Percentiles rank a stretch among this genome's conserved stretches.
Evolutionary conservation across 2,113 vertebrate species (phyloP).

Genomic region (Acrocephalus kingi): DNA sequence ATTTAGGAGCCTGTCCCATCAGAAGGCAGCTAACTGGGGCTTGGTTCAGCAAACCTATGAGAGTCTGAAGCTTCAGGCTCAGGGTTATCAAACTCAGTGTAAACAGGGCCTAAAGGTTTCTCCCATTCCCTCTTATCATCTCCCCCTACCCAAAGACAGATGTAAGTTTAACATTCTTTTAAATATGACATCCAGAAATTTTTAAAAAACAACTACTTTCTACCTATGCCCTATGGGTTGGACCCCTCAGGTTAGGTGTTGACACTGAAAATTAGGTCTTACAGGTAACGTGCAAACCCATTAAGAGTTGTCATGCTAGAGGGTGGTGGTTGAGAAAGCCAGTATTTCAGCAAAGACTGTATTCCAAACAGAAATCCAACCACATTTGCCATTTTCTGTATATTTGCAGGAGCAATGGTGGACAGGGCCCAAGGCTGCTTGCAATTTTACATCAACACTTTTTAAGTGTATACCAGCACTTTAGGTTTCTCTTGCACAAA

Average conservation of each 20-base stretch:
- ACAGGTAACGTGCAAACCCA: neutral
- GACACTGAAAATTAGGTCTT: slow-evolving; percentile 45
- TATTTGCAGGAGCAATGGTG: neutral
- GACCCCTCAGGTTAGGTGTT: slow-evolving; percentile 64
- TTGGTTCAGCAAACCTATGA: slow-evolving; percentile 11
- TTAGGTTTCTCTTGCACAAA: slow-evolving; percentile 43
- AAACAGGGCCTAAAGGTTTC: slow-evolving; percentile 50
- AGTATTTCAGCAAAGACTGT: neutral
- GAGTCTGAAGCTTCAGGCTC: slow-evolving; percentile 29
- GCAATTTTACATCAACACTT: slow-evolving; percentile 12
- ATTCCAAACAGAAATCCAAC: slow-evolving; percentile 12
- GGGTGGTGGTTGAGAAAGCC: slow-evolving; percentile 14
- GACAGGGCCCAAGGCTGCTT: slow-evolving; percentile 47
- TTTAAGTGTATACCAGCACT: slow-evolving; percentile 34
- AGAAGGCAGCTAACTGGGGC: neutral
- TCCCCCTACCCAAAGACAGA: slow-evolving; percentile 27
- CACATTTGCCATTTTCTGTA: neutral
- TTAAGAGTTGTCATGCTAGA: neutral
- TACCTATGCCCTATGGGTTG: slow-evolving; percentile 46
- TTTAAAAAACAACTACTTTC: neutral
- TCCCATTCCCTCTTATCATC: neutral
- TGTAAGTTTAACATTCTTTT: slow-evolving; percentile 57
- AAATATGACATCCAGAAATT: neutral
- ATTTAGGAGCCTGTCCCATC: neutral
- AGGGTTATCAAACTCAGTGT: slow-evolving; percentile 18